phyloP scores from a whole-genome alignment of 1,140 invertebrate genomes.

The Archivesica marissinica region DNA sequence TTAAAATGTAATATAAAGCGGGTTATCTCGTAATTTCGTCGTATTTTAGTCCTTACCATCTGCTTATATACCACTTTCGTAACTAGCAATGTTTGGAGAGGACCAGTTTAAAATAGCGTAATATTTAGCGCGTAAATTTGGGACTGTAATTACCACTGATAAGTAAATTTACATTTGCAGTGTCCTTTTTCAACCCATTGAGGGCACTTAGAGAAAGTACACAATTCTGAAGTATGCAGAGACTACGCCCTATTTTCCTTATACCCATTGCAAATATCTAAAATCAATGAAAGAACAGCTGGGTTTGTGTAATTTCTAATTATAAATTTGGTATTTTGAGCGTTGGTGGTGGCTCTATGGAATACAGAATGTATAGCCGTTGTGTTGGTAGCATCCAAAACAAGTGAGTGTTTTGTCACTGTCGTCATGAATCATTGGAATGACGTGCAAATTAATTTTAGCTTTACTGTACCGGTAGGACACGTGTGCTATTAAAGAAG shows the following conservation, averaged over 20 bases:
- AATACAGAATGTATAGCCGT: not conserved
- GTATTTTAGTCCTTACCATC: not conserved
- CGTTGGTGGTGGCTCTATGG: no score
- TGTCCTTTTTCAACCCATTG: conserved; percentile 9
- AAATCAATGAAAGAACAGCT: not conserved
- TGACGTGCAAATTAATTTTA: not conserved
- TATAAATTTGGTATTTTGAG: conserved; percentile 8
- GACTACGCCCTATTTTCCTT: conserved; percentile 29
- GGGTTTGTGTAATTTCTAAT: conserved; percentile 1
- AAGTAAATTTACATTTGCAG: conserved; percentile 13
- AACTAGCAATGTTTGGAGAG: not conserved
- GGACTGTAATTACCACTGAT: not conserved
- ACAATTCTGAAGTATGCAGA: not conserved
- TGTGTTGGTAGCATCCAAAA: conserved; percentile 23
- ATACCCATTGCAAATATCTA: not conserved
- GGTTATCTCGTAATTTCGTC: conserved; percentile 3
- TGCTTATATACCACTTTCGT: not conserved
- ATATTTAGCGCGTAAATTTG: not conserved
- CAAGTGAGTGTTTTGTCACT: not conserved
- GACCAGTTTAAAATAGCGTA: not conserved
- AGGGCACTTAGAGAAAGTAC: not conserved
- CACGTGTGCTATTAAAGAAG: no score
- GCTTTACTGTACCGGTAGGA: no score
- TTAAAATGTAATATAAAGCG: not conserved
- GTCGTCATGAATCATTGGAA: not conserved